phyloP scores from a whole-genome alignment of 2,797 vertebrate genomes.

The Squalus acanthias region DNA sequence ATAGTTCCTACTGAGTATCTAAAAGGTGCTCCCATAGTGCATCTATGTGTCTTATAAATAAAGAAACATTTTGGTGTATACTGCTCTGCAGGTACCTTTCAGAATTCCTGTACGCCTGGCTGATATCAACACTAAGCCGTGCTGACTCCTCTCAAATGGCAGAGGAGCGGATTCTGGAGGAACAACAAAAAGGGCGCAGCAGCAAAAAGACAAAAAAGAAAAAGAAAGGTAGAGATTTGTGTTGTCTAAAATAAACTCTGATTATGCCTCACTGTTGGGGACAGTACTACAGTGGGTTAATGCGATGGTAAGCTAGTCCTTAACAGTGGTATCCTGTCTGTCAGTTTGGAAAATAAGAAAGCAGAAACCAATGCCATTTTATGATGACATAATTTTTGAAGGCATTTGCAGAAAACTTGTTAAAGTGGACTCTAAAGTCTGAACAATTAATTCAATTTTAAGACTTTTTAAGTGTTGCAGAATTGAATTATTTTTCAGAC shows the following conservation, averaged over 20 bases:
- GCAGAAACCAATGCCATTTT: neutral
- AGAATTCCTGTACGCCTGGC: slow-evolving; percentile 95
- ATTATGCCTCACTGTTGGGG: neutral
- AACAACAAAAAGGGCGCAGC: slow-evolving; percentile 91
- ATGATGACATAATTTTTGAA: neutral
- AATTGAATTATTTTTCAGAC: slow-evolving; percentile 10
- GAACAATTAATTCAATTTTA: neutral
- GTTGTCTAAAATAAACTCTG: neutral
- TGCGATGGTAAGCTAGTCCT: neutral
- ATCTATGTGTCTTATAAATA: neutral
- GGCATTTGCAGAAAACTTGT: neutral
- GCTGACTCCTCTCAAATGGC: slow-evolving; percentile 97
- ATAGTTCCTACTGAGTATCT: neutral
- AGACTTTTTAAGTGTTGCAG: neutral
- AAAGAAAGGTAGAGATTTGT: slow-evolving; percentile 77
- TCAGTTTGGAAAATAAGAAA: neutral
- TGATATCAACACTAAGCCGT: slow-evolving; percentile 95
- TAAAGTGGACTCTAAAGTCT: neutral
- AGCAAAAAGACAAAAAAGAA: slow-evolving; percentile 98
- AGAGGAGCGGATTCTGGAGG: slow-evolving; percentile 91
- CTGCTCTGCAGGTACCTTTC: slow-evolving; percentile 79
- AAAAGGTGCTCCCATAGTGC: neutral
- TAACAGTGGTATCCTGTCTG: neutral
- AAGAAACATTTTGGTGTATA: neutral
- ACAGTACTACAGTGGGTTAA: neutral